Percentiles rank a stretch among this genome's conserved stretches.
Conservation (phyloP, 2,113 vertebrate genomes). For the Carollia perspicillata region DNA sequence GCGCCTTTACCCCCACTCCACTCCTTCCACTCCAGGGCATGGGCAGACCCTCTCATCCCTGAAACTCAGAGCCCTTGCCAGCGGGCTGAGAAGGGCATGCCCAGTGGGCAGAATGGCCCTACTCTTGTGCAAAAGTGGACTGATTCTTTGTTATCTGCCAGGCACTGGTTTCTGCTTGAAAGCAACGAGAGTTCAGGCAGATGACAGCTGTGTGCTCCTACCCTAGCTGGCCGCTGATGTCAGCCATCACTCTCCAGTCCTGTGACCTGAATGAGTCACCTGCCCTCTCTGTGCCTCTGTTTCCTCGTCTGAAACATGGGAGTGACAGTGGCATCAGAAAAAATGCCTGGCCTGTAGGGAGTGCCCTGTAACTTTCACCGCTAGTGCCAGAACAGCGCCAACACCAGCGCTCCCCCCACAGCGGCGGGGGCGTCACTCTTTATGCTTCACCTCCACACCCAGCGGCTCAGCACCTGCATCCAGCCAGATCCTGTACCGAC, state of each 20-base stretch:
- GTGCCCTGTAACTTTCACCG: background rate
- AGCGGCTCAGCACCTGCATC: no score
- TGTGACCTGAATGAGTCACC: background rate
- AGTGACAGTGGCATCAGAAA: background rate
- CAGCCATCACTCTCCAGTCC: background rate
- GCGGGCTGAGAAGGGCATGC: no score
- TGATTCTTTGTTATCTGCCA: rapidly evolving
- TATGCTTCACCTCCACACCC: rapidly evolving
- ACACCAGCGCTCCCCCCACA: background rate
- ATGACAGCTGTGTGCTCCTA: background rate
- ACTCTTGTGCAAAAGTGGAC: rapidly evolving
- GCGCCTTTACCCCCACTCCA: no score
- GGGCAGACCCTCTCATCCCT: no score
- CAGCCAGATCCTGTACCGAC: rapidly evolving
- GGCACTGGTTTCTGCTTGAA: background rate
- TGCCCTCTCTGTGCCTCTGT: background rate
- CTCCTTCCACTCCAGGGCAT: background rate
- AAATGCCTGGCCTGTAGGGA: rapidly evolving
- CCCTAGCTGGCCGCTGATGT: background rate
- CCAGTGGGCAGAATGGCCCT: background rate
- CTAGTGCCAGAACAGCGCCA: rapidly evolving
- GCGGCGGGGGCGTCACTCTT: rapidly evolving
- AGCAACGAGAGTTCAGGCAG: background rate
- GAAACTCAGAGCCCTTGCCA: background rate
- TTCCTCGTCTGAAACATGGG: background rate